Base-by-base conservation (phyloP, 2,113 vertebrate species). In the Corythaeola cristata region DNA sequence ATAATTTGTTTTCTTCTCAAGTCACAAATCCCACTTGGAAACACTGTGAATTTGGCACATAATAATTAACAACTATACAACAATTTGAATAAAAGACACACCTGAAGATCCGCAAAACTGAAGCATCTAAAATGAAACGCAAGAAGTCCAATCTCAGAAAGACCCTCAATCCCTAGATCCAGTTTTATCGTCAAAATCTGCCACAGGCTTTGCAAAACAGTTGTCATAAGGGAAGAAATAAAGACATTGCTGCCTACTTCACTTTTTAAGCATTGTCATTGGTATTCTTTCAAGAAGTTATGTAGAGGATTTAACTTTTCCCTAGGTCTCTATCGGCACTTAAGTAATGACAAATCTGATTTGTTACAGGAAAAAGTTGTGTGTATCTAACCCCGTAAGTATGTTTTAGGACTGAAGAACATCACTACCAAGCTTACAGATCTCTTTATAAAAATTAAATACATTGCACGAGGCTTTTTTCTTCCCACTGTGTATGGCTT, bases 331-430 rank as follows among this genome's bases (percentile, higher is more conserved):
- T 88, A 78, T 85, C 88, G 88, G 90, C 88, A 78, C 63, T 92
- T 90, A 39, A 92, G 75, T 37, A 75, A 45, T 56, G 93, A 90
- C 93, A 95, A 89, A 90, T 85, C 74, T 88, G 82, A 92, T 91
- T 89, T 93, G 78, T 85, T 82, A 82, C 82, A 95, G 94, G 85
- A 93, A 96, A 33, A 84, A 58, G 60, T 0, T 33, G 64, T 47
- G 72, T 52, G 68, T 87, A 81, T 52, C 81, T 89, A 91, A 81
- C 15, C 55, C 64, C 47, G 0, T 3, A 80, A 91, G 80, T 7
- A 24, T 37, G 80, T 52, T 73, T 81, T 69, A 64, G 94, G 85
- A 30, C 11, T 2, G 4, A 78, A 69, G 85, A 89, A 93, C 85
- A 56, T 74, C 47, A 66, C 50, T 49, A 30, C 60, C n/a, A 27